These are phyloP conservation scores for Micromys minutus DNA, from an alignment of 2,113 vertebrate species.

Conservation along the genomic window DNA sequence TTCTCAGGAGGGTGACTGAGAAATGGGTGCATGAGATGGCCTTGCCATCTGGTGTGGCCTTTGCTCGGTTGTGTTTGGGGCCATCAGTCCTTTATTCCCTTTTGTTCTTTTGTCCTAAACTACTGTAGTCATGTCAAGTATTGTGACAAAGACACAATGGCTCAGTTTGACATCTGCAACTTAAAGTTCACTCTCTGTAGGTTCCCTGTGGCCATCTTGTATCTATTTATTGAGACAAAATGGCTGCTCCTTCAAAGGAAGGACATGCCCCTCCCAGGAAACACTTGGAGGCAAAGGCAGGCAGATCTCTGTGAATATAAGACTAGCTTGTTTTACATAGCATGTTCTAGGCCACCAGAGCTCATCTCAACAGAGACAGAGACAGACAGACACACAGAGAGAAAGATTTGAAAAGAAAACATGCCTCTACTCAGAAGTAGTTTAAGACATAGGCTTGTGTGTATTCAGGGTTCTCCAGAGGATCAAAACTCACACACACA, in stretches of 20 bases:
- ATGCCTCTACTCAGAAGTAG: not conserved
- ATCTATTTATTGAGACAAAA: slow-evolving; percentile 46
- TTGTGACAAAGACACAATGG: not conserved
- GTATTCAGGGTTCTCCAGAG: not conserved
- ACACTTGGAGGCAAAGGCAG: not conserved
- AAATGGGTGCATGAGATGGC: not conserved
- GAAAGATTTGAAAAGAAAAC: not conserved
- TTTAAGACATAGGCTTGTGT: not conserved
- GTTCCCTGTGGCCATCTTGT: slow-evolving; percentile 20
- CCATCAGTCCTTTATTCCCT: not conserved
- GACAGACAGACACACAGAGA: not conserved
- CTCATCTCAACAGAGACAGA: not conserved
- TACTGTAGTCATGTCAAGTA: not conserved
- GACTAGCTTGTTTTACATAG: not conserved
- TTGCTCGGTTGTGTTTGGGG: not conserved
- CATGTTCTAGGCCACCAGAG: not conserved
- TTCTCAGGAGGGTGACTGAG: not conserved
- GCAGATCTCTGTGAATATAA: not conserved
- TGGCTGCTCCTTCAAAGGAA: slow-evolving; percentile 21
- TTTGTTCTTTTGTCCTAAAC: not conserved
- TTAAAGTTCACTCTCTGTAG: slow-evolving; percentile 29
- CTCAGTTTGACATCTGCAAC: slow-evolving; percentile 16
- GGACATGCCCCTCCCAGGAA: not conserved
- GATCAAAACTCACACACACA: not conserved
- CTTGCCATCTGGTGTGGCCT: not conserved